Evolutionary conservation across 2,113 vertebrate species (phyloP).

Genomic region (Scomber japonicus): DNA sequence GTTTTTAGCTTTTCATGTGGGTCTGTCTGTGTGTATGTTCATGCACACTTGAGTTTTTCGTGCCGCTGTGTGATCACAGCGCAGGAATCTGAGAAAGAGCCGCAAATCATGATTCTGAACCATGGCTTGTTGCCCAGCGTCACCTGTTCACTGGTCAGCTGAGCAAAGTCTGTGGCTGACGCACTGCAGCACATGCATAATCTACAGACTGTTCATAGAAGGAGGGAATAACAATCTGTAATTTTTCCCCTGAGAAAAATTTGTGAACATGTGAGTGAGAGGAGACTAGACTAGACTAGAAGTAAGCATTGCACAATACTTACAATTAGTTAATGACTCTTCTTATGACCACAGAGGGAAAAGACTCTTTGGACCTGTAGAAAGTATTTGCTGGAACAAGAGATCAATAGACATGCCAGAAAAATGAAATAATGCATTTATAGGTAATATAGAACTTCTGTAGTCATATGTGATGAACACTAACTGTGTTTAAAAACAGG

Average conservation of each 20-base stretch:
- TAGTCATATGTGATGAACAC: conserved; percentile 4
- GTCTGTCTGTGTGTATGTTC: conserved; percentile 18
- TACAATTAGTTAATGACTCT: background rate
- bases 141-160: conserved; percentile 46
- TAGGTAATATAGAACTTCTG: background rate
- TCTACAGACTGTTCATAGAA: conserved; percentile 6
- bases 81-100: conserved; percentile 25
- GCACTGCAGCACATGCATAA: conserved; percentile 54
- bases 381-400: background rate
- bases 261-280: background rate
- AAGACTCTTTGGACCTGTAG: conserved; percentile 7
- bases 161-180: conserved; percentile 45
- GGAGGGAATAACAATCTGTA: conserved; percentile 35
- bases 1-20: conserved; percentile 54
- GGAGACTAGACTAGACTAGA: background rate
- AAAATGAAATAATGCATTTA: conserved; percentile 23
- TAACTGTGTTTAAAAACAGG: conserved; percentile 10
- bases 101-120: conserved; percentile 52
- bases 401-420: conserved; percentile 12
- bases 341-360: background rate
- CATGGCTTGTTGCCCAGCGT: conserved; percentile 9
- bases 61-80: conserved; percentile 15
- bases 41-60: background rate
- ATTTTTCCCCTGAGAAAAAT: conserved; percentile 18
- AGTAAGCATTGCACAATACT: conserved; percentile 14